These are phyloP conservation scores for Microtus pennsylvanicus DNA, from an alignment of 2,113 vertebrate genomes.

Conservation along the genomic window DNA sequence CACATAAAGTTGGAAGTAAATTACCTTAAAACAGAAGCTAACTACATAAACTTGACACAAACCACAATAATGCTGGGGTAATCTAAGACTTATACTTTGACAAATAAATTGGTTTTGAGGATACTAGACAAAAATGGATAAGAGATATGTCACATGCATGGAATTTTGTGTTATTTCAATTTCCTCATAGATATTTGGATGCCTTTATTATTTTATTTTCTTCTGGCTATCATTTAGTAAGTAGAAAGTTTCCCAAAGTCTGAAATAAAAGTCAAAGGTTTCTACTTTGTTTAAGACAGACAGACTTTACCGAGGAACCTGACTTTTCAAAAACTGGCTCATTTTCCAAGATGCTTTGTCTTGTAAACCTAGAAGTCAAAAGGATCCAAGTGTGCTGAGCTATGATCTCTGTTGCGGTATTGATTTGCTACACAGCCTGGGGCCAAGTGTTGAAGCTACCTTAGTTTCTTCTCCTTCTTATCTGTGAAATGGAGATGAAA, in stretches of 20 bases:
- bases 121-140: not conserved
- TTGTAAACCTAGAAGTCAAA: conserved; percentile 58
- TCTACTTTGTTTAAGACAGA: not conserved
- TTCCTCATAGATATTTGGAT: not conserved
- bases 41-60: not conserved
- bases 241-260: not conserved
- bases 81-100: not conserved
- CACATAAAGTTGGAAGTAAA: not conserved
- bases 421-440: conserved; percentile 44
- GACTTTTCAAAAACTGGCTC: conserved; percentile 53
- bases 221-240: not conserved
- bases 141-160: not conserved
- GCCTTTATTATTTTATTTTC: not conserved
- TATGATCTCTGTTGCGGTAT: conserved; percentile 61
- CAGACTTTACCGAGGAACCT: conserved; percentile 17
- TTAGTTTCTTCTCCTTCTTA: conserved; percentile 58
- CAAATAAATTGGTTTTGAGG: conserved; percentile 14
- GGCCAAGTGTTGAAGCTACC: conserved; percentile 45
- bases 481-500: conserved; percentile 77
- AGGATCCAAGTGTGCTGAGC: conserved; percentile 29
- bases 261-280: conserved; percentile 62
- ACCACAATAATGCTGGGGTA: not conserved
- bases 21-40: not conserved
- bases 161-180: not conserved
- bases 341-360: conserved; percentile 45